Conservation (phyloP, 1,140 invertebrate species). For the Camponotus vicinus region DNA sequence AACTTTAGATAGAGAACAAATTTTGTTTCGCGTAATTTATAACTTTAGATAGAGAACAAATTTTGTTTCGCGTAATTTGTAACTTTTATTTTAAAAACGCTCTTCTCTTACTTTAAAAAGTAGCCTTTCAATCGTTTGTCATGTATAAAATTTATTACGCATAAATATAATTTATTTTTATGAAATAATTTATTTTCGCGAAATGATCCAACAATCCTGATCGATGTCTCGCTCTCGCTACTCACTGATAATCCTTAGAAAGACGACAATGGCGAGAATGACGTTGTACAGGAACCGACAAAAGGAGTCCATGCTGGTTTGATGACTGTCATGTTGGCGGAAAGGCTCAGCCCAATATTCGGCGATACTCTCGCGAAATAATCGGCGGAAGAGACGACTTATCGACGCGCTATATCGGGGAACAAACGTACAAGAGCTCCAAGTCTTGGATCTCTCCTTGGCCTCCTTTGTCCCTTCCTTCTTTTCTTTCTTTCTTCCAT, state of each 20-base stretch:
- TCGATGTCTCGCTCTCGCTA: constrained; percentile 58
- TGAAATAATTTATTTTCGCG: not conserved
- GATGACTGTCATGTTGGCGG: constrained; percentile 76
- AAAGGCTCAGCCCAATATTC: constrained; percentile 49
- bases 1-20: not conserved
- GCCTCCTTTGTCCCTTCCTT: constrained; percentile 76
- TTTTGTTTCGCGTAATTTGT: not conserved
- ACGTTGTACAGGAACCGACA: constrained; percentile 78
- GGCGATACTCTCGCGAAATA: constrained; percentile 56
- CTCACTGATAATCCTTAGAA: constrained; percentile 81
- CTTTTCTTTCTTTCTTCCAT: constrained; percentile 65
- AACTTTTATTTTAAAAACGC: not conserved
- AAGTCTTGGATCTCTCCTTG: constrained; percentile 77
- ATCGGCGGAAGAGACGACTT: constrained; percentile 49
- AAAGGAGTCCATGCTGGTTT: constrained; percentile 74
- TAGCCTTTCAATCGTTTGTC: too few relatives aligned
- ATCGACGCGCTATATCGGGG: constrained; percentile 55
- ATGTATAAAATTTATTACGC: not conserved
- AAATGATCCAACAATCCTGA: not conserved
- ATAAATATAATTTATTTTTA: not conserved
- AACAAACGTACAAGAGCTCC: constrained; percentile 46
- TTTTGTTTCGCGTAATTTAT: not conserved
- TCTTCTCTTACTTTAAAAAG: not conserved
- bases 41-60: not conserved
- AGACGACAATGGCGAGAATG: constrained; percentile 72